A percentile compares a stretch with the other conserved stretches of the same genome.
These are phyloP conservation scores for Rattus norvegicus DNA, from an alignment of 2,113 vertebrate species.

Conservation along the genomic window DNA sequence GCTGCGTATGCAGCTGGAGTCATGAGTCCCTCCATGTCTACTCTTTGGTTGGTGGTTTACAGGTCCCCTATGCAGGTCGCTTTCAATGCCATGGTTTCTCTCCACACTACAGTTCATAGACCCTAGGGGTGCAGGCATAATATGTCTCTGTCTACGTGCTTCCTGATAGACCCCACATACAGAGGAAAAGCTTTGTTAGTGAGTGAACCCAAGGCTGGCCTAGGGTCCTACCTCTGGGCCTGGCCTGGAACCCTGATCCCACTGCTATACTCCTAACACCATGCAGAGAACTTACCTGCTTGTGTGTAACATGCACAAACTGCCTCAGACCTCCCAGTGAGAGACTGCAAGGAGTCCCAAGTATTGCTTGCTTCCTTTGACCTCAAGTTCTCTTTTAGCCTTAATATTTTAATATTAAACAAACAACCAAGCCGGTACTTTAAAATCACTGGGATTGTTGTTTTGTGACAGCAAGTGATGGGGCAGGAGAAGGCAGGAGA, in stretches of 20 bases:
- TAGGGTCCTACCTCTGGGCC: accelerated
- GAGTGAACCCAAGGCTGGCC: accelerated
- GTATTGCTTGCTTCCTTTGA: background rate
- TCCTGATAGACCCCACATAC: accelerated
- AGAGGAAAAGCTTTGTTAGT: background rate
- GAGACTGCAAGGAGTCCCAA: background rate
- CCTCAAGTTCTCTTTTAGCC: background rate
- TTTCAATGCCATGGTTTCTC: background rate
- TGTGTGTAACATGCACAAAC: background rate
- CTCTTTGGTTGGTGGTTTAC: no score
- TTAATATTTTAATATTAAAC: slow-evolving; percentile 60
- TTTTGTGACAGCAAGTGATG: slow-evolving; percentile 67
- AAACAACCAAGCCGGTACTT: background rate
- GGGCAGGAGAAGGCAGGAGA: background rate
- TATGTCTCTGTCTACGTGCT: accelerated
- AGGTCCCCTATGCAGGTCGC: background rate
- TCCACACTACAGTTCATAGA: background rate
- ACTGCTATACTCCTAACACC: accelerated
- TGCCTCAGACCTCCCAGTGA: background rate
- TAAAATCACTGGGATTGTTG: slow-evolving; percentile 34
- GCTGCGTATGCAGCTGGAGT: no score
- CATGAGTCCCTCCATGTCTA: no score
- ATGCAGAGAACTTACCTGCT: accelerated
- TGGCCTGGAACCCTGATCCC: background rate
- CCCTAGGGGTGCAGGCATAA: accelerated